Base-by-base conservation (phyloP, 1,140 invertebrate genomes). In the Wiebesia pumilae region DNA sequence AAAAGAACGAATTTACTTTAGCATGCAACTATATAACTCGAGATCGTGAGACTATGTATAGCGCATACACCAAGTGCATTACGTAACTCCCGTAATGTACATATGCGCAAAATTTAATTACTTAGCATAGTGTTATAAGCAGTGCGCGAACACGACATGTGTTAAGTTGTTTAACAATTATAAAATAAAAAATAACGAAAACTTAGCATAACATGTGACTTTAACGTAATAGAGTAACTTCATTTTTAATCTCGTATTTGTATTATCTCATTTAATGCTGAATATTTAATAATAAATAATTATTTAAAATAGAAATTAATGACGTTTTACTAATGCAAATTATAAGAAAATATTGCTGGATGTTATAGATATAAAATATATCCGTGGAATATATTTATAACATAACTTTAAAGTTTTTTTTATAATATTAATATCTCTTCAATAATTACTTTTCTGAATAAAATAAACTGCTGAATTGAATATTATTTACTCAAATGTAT, bases 51-150 rank as follows among this genome's bases (percentile, higher is more conserved):
- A 21, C 0, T 14, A 75, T 40, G 3, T 9, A 12, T 33, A 54
- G 54, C 7, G 35, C 9, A 33, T 78, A 33, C 47, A 30, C 9
- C 3, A 54, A 78, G 4, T 24, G 27, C 38, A 38, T 75, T 75
- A 38, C 38, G 38, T 43, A 43, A 43, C 38, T 43, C 10, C 9
- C 6, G 71, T n/a, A 75, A 38, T 75, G 14, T 10, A 43, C 24
- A 75, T 43, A 75, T n/a, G 14, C 71, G 21, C 21, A 24, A n/a
- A 38, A 43, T 38, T 75, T 75, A 75, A 75, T 75, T 75, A 43
- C 24, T n/a, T 4, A 43, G 24, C 24, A n/a, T 21, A 43, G 27
- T 27, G 71, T 21, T 75, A 43, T 40, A 73, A 73, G 14, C 4
- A 43, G 38, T 75, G 9, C 27, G 38, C 24, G 35, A 75, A 12